Base-by-base conservation (phyloP, 2,888 invertebrate species). In the Taenaris catops region DNA sequence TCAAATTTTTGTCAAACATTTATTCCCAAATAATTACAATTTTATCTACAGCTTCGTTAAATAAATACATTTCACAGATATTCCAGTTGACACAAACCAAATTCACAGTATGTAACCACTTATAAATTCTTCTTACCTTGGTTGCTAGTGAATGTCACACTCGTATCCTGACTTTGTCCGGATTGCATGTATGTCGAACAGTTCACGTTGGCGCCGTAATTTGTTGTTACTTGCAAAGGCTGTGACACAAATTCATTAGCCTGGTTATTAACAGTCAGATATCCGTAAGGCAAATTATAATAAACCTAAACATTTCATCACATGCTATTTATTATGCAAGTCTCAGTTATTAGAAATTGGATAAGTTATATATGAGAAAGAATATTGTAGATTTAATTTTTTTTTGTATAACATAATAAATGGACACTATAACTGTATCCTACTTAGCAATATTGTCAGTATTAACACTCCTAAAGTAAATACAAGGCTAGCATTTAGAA, bases 221-320 rank as follows among this genome's bases (percentile, higher is more conserved):
- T 79, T 1, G 72, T 72, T 1, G 66, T 41, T n/a, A 45, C 54
- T 10, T 63, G 51, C 28, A 66, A 53, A 1, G 63, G 38, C 21
- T 57, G 50, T 1, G 58, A 55, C n/a, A 52, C 44, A 19, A 53
- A 50, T 49, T 69, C 72, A 44, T 61, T 67, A 2, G 64, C 48
- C 42, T 76, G 73, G 41, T 58, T 68, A 1, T 65, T 53, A 21
- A 48, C 52, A 1, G 70, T 79, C 45, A 80, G 76, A 46, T 87
- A 84, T 0, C 88, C 88, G 33, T 89, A 89, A 1, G 86, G 87
- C 4, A 66, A 52, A 44, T 84, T 88, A 50, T 89, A 88, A 51
- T 83, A 81, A n/a, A n/a, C n/a, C n/a, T n/a, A n/a, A n/a, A n/a
- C n/a, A n/a, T n/a, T n/a, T n/a, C n/a, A n/a, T n/a, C n/a, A n/a